Percentiles rank a stretch among this genome's conserved stretches.
phyloP scores from a whole-genome alignment of 30 jellyfish, hydroid and myxozoan genomes.

The Cassiopea andromeda region DNA sequence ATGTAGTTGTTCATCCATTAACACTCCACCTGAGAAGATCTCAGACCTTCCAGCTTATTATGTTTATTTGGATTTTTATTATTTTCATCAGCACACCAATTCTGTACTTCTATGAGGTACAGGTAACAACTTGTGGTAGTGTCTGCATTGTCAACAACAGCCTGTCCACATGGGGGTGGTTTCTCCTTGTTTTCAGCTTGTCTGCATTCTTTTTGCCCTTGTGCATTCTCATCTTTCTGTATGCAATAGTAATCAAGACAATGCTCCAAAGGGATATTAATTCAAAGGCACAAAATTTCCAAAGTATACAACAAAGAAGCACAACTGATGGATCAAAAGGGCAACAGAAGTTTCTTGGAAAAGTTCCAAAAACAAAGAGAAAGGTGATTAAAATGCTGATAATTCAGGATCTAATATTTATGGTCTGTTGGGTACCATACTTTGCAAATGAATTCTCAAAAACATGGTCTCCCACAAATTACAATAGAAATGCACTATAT shows the following conservation, averaged over 20 bases:
- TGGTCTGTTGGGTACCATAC: constrained; percentile 78
- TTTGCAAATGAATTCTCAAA: constrained; percentile 36
- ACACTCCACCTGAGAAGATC: constrained; percentile 81
- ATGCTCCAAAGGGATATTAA: constrained; percentile 44
- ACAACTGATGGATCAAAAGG: constrained; percentile 10
- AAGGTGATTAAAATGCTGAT: constrained; percentile 75
- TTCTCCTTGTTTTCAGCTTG: constrained; percentile 48
- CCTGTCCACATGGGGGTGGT: constrained; percentile 74
- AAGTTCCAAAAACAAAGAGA: constrained; percentile 78
- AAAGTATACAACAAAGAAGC: background rate
- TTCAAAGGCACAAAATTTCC: constrained; percentile 20
- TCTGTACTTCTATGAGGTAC: constrained; percentile 65
- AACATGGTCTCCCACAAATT: constrained; percentile 13
- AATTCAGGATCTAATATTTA: constrained; percentile 56
- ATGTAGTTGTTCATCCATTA: constrained; percentile 84
- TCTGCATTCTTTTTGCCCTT: constrained; percentile 65
- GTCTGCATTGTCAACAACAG: constrained; percentile 42
- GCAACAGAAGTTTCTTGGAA: constrained; percentile 67
- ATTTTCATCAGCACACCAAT: constrained; percentile 72
- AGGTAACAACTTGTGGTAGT: constrained; percentile 20
- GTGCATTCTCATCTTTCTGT: constrained; percentile 36
- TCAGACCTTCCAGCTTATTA: constrained; percentile 74
- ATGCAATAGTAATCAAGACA: constrained; percentile 42
- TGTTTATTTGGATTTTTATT: constrained; percentile 70
- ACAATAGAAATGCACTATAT: constrained; percentile 7